phyloP scores from a whole-genome alignment of 1,140 invertebrate genomes.

The Penaeus indicus region DNA sequence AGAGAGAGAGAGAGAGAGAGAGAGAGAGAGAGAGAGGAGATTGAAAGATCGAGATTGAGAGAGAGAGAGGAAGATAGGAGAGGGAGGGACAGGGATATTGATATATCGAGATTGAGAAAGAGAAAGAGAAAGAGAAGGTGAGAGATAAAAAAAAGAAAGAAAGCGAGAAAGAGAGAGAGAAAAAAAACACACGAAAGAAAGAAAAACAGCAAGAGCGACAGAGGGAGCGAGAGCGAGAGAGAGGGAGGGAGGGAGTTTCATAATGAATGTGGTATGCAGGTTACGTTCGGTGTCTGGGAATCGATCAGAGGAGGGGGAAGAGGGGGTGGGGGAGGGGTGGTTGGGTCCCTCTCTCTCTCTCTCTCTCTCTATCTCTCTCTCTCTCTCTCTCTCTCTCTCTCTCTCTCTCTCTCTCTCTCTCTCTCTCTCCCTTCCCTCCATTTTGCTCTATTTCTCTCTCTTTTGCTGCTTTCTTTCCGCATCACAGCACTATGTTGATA shows the following conservation, averaged over 20 bases:
- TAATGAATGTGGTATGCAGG: neutral
- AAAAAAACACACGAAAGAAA: neutral
- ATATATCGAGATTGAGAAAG: neutral
- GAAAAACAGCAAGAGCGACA: neutral
- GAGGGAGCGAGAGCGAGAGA: neutral
- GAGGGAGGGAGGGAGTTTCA: slow-evolving; percentile 7
- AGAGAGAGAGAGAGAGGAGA: neutral
- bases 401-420: slow-evolving; percentile 2
- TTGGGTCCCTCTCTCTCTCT: neutral
- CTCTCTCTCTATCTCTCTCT: slow-evolving; percentile 22
- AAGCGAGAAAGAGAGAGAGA: too few species aligned
- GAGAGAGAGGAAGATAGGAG: neutral
- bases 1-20: neutral
- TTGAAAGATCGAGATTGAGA: neutral
- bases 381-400: neutral
- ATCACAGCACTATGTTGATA: too few species aligned
- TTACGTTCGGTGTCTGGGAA: neutral
- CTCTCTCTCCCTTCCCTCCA: neutral
- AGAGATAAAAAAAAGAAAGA: neutral
- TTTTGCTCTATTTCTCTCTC: too few species aligned
- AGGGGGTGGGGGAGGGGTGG: neutral
- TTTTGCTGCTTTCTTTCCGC: too few species aligned
- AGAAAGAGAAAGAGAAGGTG: too few species aligned
- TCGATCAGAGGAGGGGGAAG: neutral
- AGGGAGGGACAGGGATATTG: too few species aligned